Evolutionary conservation across 2,113 vertebrate genomes (phyloP), one percentile per base, ranked within the genome.

Genomic region (Antechinus flavipes): DNA sequence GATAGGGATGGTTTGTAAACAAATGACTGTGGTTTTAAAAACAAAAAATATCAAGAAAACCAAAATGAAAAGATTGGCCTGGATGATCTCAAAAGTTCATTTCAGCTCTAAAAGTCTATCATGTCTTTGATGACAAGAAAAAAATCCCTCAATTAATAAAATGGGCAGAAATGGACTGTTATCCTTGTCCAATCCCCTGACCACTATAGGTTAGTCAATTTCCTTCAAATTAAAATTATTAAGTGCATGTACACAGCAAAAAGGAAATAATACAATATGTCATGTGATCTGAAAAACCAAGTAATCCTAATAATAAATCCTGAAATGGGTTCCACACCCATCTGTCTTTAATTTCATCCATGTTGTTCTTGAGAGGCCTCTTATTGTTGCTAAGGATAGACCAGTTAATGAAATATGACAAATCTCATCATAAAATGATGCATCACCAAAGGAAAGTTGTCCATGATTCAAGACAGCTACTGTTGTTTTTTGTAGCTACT

Each of bases 341-440:
- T 98, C 97, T 98, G 97, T 98, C 98, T 98, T 98, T 97, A 97
- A 98, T 98, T 98, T 97, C 97, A 97, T 92, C 91, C 97, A 97
- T 96, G 97, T 97, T 98, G 92, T 96, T 98, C 94, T 98, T 98
- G 97, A 97, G 96, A 96, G 90, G 94, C 2, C 0, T 98, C 94
- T 97, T 96, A 96, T 96, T 98, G 97, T 98, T 97, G 96, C 96
- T 30, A 30, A 94, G 91, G 95, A 96, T 95, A 97, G 96, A 61
- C 97, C 93, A 97, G 89, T 96, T 98, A 97, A 97, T 96, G 97
- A 95, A 96, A 97, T 95, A 96, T 5, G 89, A 96, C 97, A 96
- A 2, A n/a, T 93, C 94, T 94, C 96, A 93, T 97, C 96, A 97
- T 97, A 97, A 98, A 98, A 95, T 97, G 97, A 97, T 97, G 92